phyloP scores from a whole-genome alignment of 2,797 vertebrate genomes.

The Myripristis jacobus region DNA sequence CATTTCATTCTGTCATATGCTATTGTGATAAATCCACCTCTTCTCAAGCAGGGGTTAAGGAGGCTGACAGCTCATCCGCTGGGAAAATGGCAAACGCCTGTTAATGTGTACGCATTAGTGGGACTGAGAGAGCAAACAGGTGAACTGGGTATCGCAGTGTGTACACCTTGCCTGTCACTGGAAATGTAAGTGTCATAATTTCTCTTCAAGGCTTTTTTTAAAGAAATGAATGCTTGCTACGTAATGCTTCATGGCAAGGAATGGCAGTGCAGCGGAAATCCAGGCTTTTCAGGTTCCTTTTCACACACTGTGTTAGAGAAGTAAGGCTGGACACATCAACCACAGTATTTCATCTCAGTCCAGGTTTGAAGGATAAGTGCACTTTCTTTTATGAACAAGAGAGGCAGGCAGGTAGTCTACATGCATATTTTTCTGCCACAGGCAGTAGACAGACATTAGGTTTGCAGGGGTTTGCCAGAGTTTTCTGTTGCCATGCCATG shows the following conservation, averaged over 20 bases:
- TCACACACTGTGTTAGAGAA: constrained; percentile 18
- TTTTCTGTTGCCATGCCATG: constrained; percentile 66
- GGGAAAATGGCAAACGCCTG: constrained; percentile 60
- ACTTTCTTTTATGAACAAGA: not conserved
- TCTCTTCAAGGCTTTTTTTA: constrained; percentile 39
- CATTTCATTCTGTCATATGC: constrained; percentile 69
- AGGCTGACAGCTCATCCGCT: constrained; percentile 66
- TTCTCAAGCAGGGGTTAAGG: constrained; percentile 61
- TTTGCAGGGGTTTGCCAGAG: constrained; percentile 58
- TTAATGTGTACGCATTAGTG: constrained; percentile 60
- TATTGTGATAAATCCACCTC: constrained; percentile 71
- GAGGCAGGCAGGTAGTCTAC: constrained; percentile 4
- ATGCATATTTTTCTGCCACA: constrained; percentile 51
- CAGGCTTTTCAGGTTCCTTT: constrained; percentile 51
- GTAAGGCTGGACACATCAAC: constrained; percentile 52
- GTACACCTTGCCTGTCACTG: constrained; percentile 13
- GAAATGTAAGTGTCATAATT: constrained; percentile 45
- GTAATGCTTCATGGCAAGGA: not conserved
- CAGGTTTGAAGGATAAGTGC: constrained; percentile 14
- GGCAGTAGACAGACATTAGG: constrained; percentile 30
- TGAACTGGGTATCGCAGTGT: constrained; percentile 14
- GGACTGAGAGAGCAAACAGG: constrained; percentile 40
- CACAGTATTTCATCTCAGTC: constrained; percentile 28
- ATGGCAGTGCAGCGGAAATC: constrained; percentile 18
- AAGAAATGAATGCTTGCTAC: constrained; percentile 1